Conservation (phyloP, 2,888 invertebrate genomes). For the Achlya flavicornis region DNA sequence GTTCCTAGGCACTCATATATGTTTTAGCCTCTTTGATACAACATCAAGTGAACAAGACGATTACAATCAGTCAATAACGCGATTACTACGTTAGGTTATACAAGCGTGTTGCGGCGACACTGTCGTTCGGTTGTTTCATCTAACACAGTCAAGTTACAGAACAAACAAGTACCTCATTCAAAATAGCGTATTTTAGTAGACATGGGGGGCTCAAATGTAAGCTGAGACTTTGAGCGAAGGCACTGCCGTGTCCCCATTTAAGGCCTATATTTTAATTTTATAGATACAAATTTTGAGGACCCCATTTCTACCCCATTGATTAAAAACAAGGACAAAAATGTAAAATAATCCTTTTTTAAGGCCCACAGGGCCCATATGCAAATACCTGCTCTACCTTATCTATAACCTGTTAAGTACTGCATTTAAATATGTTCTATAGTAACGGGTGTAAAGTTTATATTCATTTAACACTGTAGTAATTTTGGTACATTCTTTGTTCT, state of each 20-base stretch:
- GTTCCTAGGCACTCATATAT: slow-evolving; percentile 79
- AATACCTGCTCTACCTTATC: neutral
- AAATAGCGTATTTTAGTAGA: neutral
- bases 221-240: neutral
- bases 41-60: slow-evolving; percentile 49
- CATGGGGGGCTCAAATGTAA: neutral
- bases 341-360: neutral
- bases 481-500: slow-evolving; percentile 10
- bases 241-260: neutral
- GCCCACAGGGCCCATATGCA: neutral
- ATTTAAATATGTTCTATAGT: neutral
- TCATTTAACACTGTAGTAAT: neutral
- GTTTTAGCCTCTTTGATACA: slow-evolving; percentile 65
- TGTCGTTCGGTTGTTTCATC: slow-evolving; percentile 21
- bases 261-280: neutral
- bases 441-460: neutral
- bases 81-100: slow-evolving; percentile 51
- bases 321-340: neutral
- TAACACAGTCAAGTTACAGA: slow-evolving; percentile 9
- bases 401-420: neutral
- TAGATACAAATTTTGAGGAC: neutral
- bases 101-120: slow-evolving; percentile 38
- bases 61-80: slow-evolving; percentile 60
- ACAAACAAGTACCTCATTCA: slow-evolving; percentile 1
- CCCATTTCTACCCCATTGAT: neutral